Base-by-base conservation (phyloP, 2,113 vertebrate genomes). In the Suricata suricatta region DNA sequence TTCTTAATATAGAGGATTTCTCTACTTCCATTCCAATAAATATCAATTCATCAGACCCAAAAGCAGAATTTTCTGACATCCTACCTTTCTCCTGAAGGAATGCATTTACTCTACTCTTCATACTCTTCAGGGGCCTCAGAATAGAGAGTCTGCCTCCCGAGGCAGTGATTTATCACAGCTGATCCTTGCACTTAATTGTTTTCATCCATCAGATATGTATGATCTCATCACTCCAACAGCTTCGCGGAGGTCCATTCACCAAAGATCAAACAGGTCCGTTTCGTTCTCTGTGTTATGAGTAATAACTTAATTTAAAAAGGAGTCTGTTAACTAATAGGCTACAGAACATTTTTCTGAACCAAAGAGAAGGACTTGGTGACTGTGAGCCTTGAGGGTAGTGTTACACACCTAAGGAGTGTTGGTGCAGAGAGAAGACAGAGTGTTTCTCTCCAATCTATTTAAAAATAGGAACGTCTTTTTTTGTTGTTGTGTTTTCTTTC, bases 241-340 rank as follows among this genome's bases (percentile, higher is more conserved):
- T 57, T 52, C 79, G 41, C 31, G 66, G 71, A 91, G 9, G 47
- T 2, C 2, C 50, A 6, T 81, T 91, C 9, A 7, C 66, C 14
- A 33, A 38, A 83, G 87, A 86, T 83, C 83, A 88, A 74, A 25
- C 4, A 1, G 25, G 44, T 19, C 41, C 90, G 16, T 74, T 96
- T 96, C 33, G 54, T 69, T 92, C 38, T 63, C n/a, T 90, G 87
- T 9, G 17, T 83, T n/a, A 0, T 72, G 96, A 93, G 38, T 87
- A 79, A 90, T 64, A 35, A 47, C 80, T 82, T 38, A 82, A 93
- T 84, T 74, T 91, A 80, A 35, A 96, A 66, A 79, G 15, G 71
- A 54, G 29, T 47, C 29, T 44, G 12, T 64, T 96, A 74, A 83
- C 93, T 63, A 69, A 84, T 52, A 93, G 5, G 54, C 21, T 79